Evolutionary conservation across 1,140 invertebrate genomes (phyloP).

Genomic region (Drosophila asahinai): DNA sequence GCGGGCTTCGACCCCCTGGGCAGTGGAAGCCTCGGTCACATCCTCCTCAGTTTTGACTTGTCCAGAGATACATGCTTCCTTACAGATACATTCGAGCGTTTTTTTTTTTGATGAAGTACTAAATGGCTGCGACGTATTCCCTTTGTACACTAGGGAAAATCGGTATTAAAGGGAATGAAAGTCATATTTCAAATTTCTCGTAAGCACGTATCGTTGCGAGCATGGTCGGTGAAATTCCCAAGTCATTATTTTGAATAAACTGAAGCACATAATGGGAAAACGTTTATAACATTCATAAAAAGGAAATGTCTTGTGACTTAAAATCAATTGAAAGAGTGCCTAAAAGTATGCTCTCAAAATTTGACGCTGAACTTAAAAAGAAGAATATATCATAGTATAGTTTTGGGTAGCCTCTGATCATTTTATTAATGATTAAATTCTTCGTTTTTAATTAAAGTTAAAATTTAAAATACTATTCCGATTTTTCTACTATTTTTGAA

Average conservation of each 20-base stretch:
- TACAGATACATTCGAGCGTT: constrained; percentile 22
- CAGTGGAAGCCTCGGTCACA: constrained; percentile 40
- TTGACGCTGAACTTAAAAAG: no score
- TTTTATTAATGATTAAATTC: no score
- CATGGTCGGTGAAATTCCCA: neutral
- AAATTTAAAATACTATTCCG: no score
- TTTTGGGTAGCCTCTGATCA: no score
- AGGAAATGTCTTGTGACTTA: neutral
- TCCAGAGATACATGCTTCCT: constrained; percentile 43
- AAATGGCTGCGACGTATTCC: constrained; percentile 22
- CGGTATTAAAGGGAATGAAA: neutral
- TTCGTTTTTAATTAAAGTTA: no score
- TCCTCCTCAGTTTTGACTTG: constrained; percentile 32
- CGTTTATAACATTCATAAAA: no score
- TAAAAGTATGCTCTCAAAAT: neutral
- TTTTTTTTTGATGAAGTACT: constrained; percentile 26
- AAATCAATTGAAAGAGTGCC: neutral
- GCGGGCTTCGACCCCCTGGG: constrained; percentile 47
- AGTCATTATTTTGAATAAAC: neutral
- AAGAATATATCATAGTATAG: neutral
- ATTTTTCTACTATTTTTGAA: no score
- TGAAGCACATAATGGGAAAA: neutral
- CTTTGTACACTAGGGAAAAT: constrained; percentile 20
- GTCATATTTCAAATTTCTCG: constrained; percentile 4
- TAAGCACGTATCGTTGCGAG: neutral